Evolutionary conservation across 2,113 vertebrate genomes (phyloP).

Genomic region (Ancistrus triradiatus): DNA sequence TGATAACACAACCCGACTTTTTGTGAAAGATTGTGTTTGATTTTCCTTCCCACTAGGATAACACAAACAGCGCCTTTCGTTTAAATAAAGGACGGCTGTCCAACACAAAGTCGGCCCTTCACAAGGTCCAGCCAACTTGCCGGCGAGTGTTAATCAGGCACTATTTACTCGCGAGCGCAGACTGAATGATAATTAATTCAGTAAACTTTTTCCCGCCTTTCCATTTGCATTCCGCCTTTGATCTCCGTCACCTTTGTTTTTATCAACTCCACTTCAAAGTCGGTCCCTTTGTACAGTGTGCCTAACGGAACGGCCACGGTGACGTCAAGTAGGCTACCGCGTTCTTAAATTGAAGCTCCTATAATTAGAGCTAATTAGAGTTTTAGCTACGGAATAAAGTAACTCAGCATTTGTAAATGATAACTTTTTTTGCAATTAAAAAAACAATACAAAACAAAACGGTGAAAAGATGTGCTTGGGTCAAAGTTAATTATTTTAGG

Average conservation of each 20-base stretch:
- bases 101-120: neutral
- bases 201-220: constrained; percentile 45
- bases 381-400: too few relatives aligned
- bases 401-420: too few relatives aligned
- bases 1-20: too few relatives aligned
- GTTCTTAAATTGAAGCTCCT: too few relatives aligned
- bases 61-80: constrained; percentile 7
- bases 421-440: too few relatives aligned
- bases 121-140: constrained; percentile 38
- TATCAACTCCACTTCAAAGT: constrained; percentile 58
- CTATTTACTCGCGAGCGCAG: constrained; percentile 48
- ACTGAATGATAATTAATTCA: constrained; percentile 54
- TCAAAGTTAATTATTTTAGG: too few relatives aligned
- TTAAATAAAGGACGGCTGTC: neutral
- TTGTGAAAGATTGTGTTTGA: constrained; percentile 6
- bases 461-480: too few relatives aligned
- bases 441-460: too few relatives aligned
- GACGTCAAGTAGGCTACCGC: too few relatives aligned
- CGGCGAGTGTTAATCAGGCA: constrained; percentile 43
- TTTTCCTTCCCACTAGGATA: constrained; percentile 7
- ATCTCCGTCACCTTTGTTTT: constrained; percentile 45
- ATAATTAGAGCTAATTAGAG: too few relatives aligned
- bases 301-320: constrained; percentile 37
- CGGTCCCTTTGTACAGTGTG: constrained; percentile 31
- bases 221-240: constrained; percentile 54